Evolutionary conservation across 2,888 invertebrate genomes (phyloP).

Genomic region (Elaeidobius kamerunicus): DNA sequence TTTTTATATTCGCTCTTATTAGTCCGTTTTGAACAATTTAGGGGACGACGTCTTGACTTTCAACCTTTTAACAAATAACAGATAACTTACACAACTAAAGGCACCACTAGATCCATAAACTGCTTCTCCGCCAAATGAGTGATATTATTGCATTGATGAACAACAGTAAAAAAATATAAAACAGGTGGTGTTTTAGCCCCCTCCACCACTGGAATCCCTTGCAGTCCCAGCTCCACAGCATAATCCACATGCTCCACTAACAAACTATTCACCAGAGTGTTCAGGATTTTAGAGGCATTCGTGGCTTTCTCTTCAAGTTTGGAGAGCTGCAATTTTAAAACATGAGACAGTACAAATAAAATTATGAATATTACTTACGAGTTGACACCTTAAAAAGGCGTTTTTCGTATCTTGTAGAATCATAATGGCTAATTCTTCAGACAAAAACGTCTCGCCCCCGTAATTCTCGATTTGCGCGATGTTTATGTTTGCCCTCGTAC

Average conservation of each 20-base stretch:
- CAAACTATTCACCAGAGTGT: constrained; percentile 79
- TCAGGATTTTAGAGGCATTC: constrained; percentile 79
- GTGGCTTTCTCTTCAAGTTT: constrained; percentile 70
- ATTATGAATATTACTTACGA: constrained; percentile 53
- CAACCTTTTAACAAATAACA: no score
- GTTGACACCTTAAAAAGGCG: constrained; percentile 83
- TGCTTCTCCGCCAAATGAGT: constrained; percentile 91
- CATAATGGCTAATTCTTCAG: constrained; percentile 89
- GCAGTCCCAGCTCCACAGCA: constrained; percentile 89
- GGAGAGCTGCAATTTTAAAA: constrained; percentile 73
- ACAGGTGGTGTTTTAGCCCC: constrained; percentile 75
- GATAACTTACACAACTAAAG: constrained; percentile 77
- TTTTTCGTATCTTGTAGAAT: constrained; percentile 87
- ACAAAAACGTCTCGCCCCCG: constrained; percentile 95
- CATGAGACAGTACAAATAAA: no score
- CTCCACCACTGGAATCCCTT: constrained; percentile 86
- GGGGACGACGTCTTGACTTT: no score
- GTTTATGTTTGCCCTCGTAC: constrained; percentile 87
- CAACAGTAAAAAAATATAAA: constrained; percentile 90
- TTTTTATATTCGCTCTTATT: no score
- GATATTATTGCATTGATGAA: constrained; percentile 90
- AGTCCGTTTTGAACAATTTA: no score
- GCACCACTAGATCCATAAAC: constrained; percentile 84
- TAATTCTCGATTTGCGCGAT: constrained; percentile 94
- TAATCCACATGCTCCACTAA: constrained; percentile 94